These are phyloP conservation scores for Andrena fulva DNA, from an alignment of 2,888 invertebrate genomes.

Conservation along the genomic window DNA sequence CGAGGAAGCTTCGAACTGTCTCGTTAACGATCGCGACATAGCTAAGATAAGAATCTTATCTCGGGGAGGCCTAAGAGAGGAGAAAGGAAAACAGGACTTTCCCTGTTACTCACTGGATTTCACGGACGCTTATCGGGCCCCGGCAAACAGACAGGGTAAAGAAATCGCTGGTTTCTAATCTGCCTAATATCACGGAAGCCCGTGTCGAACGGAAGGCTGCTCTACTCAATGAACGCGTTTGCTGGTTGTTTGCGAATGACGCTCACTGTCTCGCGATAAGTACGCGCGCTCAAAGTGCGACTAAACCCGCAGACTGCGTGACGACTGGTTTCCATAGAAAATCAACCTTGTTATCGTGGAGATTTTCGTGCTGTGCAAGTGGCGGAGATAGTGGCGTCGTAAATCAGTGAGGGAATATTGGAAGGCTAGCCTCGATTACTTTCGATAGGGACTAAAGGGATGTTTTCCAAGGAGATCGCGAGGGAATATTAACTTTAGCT, in stretches of 20 bases:
- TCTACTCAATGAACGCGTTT: constrained; percentile 14
- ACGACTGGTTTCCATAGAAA: constrained; percentile 4
- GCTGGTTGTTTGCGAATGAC: constrained; percentile 13
- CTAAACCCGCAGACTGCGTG: constrained; percentile 37
- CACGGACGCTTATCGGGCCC: constrained; percentile 10
- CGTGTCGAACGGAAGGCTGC: not conserved
- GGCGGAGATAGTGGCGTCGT: not conserved
- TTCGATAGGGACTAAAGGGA: not conserved
- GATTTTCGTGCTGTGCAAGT: not conserved
- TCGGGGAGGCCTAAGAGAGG: not conserved
- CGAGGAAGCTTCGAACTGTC: not conserved
- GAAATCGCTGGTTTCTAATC: not conserved
- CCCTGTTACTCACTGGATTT: constrained; percentile 17
- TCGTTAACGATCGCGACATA: not conserved
- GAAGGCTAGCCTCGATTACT: not conserved
- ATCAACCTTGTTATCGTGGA: not conserved
- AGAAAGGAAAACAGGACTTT: constrained; percentile 26
- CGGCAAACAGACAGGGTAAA: constrained; percentile 29
- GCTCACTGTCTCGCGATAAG: not conserved
- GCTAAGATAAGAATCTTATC: not conserved
- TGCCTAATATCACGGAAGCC: not conserved
- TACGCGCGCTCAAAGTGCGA: constrained; percentile 32
- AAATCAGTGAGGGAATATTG: not conserved
- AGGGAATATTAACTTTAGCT: not conserved
- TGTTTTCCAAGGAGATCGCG: not conserved